These are phyloP conservation scores for Chelidonichthys spinosus DNA, from an alignment of 2,797 vertebrate species.

Conservation along the genomic window DNA sequence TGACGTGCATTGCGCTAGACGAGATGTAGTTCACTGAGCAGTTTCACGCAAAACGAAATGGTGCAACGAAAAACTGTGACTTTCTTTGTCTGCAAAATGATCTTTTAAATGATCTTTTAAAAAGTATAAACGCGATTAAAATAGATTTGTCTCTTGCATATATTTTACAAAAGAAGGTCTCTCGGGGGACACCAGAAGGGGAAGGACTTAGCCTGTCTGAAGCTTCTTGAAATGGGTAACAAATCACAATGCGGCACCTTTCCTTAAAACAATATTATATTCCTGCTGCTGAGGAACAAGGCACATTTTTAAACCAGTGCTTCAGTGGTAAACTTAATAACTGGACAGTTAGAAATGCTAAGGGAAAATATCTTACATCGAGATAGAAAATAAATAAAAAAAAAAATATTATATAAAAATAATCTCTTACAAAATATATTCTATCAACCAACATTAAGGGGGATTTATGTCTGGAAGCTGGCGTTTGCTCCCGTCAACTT, in stretches of 20 bases:
- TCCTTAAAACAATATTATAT: slow-evolving; percentile 18
- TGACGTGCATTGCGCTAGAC: too few species aligned
- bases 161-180: too few species aligned
- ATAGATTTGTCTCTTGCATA: too few species aligned
- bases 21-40: too few species aligned
- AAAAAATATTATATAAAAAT: slow-evolving; percentile 97
- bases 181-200: too few species aligned
- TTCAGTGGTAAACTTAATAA: slow-evolving; percentile 60
- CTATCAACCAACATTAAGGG: slow-evolving; percentile 87
- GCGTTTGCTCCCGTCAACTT: slow-evolving; percentile 55
- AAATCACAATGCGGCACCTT: slow-evolving; percentile 32
- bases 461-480: slow-evolving; percentile 81
- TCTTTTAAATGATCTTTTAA: too few species aligned
- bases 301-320: slow-evolving; percentile 66
- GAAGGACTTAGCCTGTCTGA: slow-evolving; percentile 5
- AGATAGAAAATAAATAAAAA: slow-evolving; percentile 90
- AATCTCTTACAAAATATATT: slow-evolving; percentile 98
- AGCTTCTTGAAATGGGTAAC: slow-evolving; percentile 23
- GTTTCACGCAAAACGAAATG: too few species aligned
- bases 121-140: too few species aligned
- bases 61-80: too few species aligned
- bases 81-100: too few species aligned
- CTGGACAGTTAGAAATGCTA: slow-evolving; percentile 72
- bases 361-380: slow-evolving; percentile 78
- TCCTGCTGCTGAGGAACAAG: slow-evolving; percentile 64